Evolutionary conservation across 2,797 vertebrate species (phyloP), one percentile per base, ranked within the genome.

Genomic region (Capromys pilorides): DNA sequence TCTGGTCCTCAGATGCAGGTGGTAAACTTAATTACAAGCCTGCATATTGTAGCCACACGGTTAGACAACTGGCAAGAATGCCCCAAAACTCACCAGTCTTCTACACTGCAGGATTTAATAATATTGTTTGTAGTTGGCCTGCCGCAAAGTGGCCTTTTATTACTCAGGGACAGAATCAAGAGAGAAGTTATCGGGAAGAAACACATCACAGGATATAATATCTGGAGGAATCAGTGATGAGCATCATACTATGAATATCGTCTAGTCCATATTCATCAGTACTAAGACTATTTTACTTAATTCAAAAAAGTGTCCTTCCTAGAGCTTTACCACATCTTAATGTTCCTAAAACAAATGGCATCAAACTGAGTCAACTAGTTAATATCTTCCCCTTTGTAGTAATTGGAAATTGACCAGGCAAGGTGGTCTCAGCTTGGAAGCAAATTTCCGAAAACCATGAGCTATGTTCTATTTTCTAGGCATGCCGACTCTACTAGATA

Each of bases 41-140:
- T 45, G 49, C 73, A 66, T 19, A 1, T 62, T 90, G 62, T 67
- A 54, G 64, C 66, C 83, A 80, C 73, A 89, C 21, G 71, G 57
- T 45, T 28, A 73, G 59, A 77, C n/a, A 62, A 94, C n/a, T 78
- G 81, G n/a, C 8, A 90, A 86, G 22, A 88, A 36, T 80, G 73
- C 90, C 39, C 64, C 59, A 93, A 86, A 41, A 90, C 62, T 89
- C 57, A 31, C 33, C 36, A 71, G 51, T 67, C 83, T 89, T 94
- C 59, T 54, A 51, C 10, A 21, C 21, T 51, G 7, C 1, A 80
- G 87, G 78, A 93, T 67, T 85, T 91, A 84, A 92, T 91, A 84
- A 90, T 81, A 88, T 1, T 86, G 28, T 10, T 95, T 89, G 94
- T 21, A 94, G 93, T 84, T 5, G 95, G 10, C 28, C 10, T 85